Percentiles rank a stretch among this genome's conserved stretches.
Conservation (phyloP, 1,140 invertebrate species). For the Aricia agestis region DNA sequence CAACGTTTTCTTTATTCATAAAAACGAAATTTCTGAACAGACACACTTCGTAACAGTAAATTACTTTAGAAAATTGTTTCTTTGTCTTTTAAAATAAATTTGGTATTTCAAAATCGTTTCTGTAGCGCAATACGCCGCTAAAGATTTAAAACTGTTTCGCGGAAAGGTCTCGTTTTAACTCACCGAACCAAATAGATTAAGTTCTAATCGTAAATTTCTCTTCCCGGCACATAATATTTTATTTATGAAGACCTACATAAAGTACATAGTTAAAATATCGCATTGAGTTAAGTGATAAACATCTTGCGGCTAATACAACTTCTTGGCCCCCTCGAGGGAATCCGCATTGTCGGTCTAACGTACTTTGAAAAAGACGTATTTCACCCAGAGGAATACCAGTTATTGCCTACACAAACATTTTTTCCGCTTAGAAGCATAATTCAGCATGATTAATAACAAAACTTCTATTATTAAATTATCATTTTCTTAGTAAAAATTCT, state of each 20-base stretch:
- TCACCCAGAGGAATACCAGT: conserved; percentile 1
- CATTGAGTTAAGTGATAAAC: conserved; percentile 10
- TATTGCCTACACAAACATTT: not conserved
- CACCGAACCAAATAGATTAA: not conserved
- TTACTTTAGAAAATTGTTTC: not conserved
- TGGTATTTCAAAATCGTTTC: not conserved
- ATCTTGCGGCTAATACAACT: conserved; percentile 3
- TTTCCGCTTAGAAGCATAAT: not conserved
- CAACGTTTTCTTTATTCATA: not conserved
- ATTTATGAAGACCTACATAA: conserved; percentile 5
- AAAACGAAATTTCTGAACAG: not conserved
- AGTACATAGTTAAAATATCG: conserved; percentile 1
- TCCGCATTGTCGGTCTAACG: conserved; percentile 1
- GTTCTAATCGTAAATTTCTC: not conserved
- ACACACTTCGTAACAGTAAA: not conserved
- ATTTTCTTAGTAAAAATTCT: no score
- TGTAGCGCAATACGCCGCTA: not conserved
- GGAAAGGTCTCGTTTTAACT: not conserved
- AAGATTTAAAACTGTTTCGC: not conserved
- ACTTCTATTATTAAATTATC: no score
- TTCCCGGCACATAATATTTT: conserved; percentile 6
- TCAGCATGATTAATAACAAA: no score
- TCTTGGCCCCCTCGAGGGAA: not conserved
- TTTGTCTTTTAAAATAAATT: not conserved
- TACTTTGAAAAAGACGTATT: conserved; percentile 4